Conservation (phyloP, 2,797 vertebrate species). For the Bryconaethiops microstoma region DNA sequence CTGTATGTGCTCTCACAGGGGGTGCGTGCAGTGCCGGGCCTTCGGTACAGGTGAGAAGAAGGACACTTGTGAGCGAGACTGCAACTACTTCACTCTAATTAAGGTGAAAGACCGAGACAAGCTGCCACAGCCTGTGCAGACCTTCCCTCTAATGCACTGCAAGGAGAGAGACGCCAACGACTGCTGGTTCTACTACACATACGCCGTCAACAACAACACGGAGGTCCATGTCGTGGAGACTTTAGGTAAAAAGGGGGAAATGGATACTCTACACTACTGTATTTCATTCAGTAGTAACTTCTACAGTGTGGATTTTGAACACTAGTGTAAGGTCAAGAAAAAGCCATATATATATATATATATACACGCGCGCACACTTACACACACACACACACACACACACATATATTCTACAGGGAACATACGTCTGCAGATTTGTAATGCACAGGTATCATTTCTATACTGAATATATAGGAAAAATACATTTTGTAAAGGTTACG, state of each 20-base stretch:
- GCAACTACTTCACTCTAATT: slow-evolving; percentile 82
- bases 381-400: too few relatives aligned
- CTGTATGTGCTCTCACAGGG: slow-evolving; percentile 72
- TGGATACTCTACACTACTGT: background rate
- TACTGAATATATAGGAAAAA: too few relatives aligned
- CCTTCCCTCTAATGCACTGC: slow-evolving; percentile 87
- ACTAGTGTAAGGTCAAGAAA: too few relatives aligned
- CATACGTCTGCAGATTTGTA: too few relatives aligned
- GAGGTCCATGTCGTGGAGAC: slow-evolving; percentile 84
- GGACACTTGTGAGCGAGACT: slow-evolving; percentile 82
- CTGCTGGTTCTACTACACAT: slow-evolving; percentile 99
- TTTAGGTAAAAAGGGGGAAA: slow-evolving; percentile 74
- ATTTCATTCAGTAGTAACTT: background rate
- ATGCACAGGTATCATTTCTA: too few relatives aligned
- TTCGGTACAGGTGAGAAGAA: slow-evolving; percentile 91
- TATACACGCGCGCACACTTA: too few relatives aligned
- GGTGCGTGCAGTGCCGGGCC: slow-evolving; percentile 92
- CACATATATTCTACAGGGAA: too few relatives aligned
- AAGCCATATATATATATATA: too few relatives aligned
- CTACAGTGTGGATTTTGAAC: too few relatives aligned
- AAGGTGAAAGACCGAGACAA: slow-evolving; percentile 83
- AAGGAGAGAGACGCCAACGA: slow-evolving; percentile 96
- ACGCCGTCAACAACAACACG: slow-evolving; percentile 85
- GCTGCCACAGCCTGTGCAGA: slow-evolving; percentile 85
- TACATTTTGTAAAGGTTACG: too few relatives aligned